Base-by-base conservation (phyloP, 2,888 invertebrate genomes). In the Apoda limacodes region DNA sequence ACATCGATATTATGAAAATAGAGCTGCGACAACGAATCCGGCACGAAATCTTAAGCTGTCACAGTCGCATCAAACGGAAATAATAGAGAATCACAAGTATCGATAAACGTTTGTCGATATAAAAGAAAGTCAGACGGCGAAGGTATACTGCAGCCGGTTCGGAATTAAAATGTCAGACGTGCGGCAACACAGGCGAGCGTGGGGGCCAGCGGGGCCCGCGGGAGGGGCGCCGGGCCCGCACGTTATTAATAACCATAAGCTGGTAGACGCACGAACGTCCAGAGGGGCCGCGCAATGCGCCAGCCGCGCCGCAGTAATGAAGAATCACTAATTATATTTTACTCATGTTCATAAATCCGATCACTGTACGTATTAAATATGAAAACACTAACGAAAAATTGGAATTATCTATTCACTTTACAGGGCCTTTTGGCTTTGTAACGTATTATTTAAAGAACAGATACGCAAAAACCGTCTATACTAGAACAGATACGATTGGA, bases 191-290 rank as follows among this genome's bases (percentile, higher is more conserved):
- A 57, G 55, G 58, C 62, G 59, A 60, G 60, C 57, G 63, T 57
- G 65, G 66, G 59, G 67, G 62, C 55, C 54, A 50, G 56, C 39
- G 26, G 35, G 22, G 37, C 50, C 48, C 52, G 58, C 50, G 49
- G 52, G 50, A 37, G 55, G 58, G 58, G 60, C 41, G 30, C 37
- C 40, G 48, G 40, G 43, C 51, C 62, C 60, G 61, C 62, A 68
- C 64, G 78, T 76, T 80, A 80, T 80, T 80, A 80, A 80, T 80
- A 78, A 80, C 80, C 78, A 80, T 80, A 80, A 78, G 80, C 78
- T 74, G 62, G 71, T 71, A 76, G 78, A 80, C 76, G 78, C 76
- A 80, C 75, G 78, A 76, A 76, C 75, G 76, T 76, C 76, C 78
- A 78, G 78, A 78, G 78, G 75, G 78, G 78, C 75, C 78, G 51